phyloP scores from a whole-genome alignment of 2,888 invertebrate species.

The Chorisops tibialis region DNA sequence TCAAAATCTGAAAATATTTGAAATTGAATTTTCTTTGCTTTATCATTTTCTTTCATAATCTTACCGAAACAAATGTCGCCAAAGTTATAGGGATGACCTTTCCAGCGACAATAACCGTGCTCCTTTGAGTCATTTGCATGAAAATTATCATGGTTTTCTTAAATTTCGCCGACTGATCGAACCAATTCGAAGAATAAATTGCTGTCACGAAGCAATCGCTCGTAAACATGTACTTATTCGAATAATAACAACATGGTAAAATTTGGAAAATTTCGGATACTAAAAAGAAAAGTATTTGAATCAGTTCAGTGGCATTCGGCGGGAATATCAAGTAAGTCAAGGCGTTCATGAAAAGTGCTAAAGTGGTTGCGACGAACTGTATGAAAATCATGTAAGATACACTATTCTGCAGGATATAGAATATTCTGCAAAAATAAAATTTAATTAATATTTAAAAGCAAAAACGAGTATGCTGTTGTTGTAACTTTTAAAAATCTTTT shows the following conservation, averaged over 20 bases:
- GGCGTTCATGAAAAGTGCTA: conserved; percentile 34
- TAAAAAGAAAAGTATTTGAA: conserved; percentile 31
- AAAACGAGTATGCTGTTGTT: too few relatives aligned
- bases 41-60: conserved; percentile 19
- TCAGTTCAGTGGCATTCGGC: conserved; percentile 23
- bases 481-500: too few relatives aligned
- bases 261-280: conserved; percentile 34
- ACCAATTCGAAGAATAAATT: conserved; percentile 39
- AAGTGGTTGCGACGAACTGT: conserved; percentile 36
- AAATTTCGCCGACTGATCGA: conserved; percentile 37
- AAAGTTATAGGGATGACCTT: conserved; percentile 38
- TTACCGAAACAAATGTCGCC: conserved; percentile 38
- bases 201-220: conserved; percentile 36
- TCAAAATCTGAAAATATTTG: too few relatives aligned
- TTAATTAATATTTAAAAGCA: too few relatives aligned
- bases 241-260: conserved; percentile 38
- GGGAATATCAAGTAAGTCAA: conserved; percentile 35
- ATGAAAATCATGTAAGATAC: conserved; percentile 35
- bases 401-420: conserved; percentile 34
- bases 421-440: conserved; percentile 33
- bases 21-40: too few relatives aligned
- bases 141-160: conserved; percentile 39
- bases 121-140: conserved; percentile 39
- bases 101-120: conserved; percentile 36
- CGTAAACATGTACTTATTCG: conserved; percentile 35